Conservation (phyloP, 2,797 vertebrate genomes). For the Dipus sagitta region DNA sequence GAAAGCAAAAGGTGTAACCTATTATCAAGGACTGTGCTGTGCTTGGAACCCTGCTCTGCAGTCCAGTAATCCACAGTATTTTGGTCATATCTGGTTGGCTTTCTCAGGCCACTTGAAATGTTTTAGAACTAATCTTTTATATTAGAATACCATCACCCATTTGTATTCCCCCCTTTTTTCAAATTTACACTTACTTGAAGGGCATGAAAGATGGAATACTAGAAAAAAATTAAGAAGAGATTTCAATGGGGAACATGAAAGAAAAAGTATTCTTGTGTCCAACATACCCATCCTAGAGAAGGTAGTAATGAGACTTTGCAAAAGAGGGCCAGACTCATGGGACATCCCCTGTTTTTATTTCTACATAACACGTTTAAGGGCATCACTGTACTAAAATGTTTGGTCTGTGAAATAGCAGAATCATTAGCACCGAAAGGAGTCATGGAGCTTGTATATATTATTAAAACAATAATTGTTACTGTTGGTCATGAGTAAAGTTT, state of each 20-base stretch:
- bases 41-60: slow-evolving; percentile 43
- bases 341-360: slow-evolving; percentile 79
- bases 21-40: slow-evolving; percentile 72
- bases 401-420: slow-evolving; percentile 82
- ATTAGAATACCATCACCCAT: slow-evolving; percentile 57
- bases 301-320: slow-evolving; percentile 81
- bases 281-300: slow-evolving; percentile 80
- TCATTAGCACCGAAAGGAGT: slow-evolving; percentile 87
- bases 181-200: slow-evolving; percentile 13
- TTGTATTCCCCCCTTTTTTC: not conserved
- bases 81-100: slow-evolving; percentile 62
- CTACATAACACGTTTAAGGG: slow-evolving; percentile 85
- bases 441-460: slow-evolving; percentile 77
- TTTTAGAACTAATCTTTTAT: slow-evolving; percentile 63
- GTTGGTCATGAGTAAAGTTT: slow-evolving; percentile 75
- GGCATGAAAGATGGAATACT: slow-evolving; percentile 47
- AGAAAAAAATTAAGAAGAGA: slow-evolving; percentile 54
- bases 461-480: slow-evolving; percentile 76
- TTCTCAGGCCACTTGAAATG: slow-evolving; percentile 36
- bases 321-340: slow-evolving; percentile 80
- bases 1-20: slow-evolving; percentile 44
- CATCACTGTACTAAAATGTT: slow-evolving; percentile 78
- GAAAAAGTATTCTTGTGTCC: slow-evolving; percentile 75
- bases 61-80: slow-evolving; percentile 56
- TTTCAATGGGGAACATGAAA: slow-evolving; percentile 62